Evolutionary conservation across 2,113 vertebrate species (phyloP), one percentile per base, ranked within the genome.

Genomic region (Rhinopomastus cyanomelas): DNA sequence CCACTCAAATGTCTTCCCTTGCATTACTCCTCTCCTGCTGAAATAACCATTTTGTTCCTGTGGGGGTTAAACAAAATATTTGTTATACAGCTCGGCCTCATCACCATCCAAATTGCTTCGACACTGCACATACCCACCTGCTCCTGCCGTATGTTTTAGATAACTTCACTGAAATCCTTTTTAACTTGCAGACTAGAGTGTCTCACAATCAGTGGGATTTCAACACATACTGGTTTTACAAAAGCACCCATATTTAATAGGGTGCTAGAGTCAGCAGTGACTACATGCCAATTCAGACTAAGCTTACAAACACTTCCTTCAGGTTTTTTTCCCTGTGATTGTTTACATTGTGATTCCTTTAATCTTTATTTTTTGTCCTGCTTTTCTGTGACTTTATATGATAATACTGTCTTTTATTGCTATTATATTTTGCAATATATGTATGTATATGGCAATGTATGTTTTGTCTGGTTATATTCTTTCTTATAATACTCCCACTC

Each of bases 61-160:
- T 3, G 10, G 42, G 37, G 23, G 18, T 76, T 85, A 95, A 94
- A 79, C 12, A 78, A 66, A 92, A 84, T 88, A 93, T 92, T 93
- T 91, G 66, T 73, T 83, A 90, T 87, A 79, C n/a, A 48, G 39
- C 3, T 3, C 1, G 27, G 77, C 42, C 89, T 87, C 72, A 80
- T 71, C 81, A 71, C 48, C 39, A 34, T 67, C 56, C 52, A 72
- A 80, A 87, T 44, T 85, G 18, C 48, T 64, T 73, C 34, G 69
- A 48, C 36, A 4, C 26, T 30, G 36, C 56, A 32, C 25, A 53
- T 57, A 39, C 14, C 23, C 6, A 2, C 32, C 29, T 18, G 8
- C 46, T 61, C 60, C 23, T n/a, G 8, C 26, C 66, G n/a, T 73
- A 10, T 30, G 39, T 48, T 91, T 90, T 62, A 79, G 92, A 67